Conservation (phyloP, 2,113 vertebrate genomes). For the Gallinago paraguaiae region DNA sequence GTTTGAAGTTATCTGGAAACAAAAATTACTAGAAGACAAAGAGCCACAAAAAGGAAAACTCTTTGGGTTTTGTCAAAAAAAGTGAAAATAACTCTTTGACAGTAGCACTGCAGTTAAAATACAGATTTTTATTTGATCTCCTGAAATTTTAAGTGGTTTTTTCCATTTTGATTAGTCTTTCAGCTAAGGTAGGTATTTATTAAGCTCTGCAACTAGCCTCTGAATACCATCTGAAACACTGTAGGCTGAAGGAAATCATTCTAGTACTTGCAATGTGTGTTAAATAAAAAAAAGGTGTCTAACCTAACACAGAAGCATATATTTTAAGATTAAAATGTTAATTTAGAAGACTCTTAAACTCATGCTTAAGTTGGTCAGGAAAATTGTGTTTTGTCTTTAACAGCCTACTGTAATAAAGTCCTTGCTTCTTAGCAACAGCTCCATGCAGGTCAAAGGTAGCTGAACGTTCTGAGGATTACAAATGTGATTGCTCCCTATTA, state of each 20-base stretch:
- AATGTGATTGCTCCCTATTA: background rate
- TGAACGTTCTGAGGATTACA: slow-evolving; percentile 15
- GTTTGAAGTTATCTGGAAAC: background rate
- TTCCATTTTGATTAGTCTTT: background rate
- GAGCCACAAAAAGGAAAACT: background rate
- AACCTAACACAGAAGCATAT: background rate
- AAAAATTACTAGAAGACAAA: background rate
- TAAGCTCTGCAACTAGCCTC: background rate
- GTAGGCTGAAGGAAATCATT: background rate
- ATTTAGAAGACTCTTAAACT: background rate
- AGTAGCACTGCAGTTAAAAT: background rate
- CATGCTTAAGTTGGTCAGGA: background rate
- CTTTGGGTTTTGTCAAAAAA: background rate
- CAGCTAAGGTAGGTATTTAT: background rate
- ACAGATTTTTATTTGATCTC: background rate
- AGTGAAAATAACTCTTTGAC: background rate
- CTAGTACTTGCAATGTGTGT: background rate
- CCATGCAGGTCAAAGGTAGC: background rate
- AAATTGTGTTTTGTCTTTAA: background rate
- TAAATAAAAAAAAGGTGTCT: background rate
- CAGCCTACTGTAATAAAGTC: background rate
- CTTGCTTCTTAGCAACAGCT: background rate
- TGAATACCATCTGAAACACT: background rate
- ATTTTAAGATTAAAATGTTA: background rate
- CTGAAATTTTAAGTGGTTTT: background rate